Percentiles rank a stretch among this genome's conserved stretches.
phyloP scores from a whole-genome alignment of 2,888 invertebrate species.

The Bhutanitis thaidina region DNA sequence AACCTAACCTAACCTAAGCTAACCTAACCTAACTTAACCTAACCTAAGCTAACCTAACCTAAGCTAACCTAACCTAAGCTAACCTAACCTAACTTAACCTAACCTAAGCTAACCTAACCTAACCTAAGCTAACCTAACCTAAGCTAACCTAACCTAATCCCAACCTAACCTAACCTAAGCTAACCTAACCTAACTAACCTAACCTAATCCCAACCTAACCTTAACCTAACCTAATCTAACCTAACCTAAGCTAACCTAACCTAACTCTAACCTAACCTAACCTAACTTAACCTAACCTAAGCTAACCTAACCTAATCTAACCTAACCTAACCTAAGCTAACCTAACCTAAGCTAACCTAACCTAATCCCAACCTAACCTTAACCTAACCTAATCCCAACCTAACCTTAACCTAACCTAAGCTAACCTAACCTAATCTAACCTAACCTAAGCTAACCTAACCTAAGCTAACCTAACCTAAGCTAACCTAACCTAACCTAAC shows the following conservation, averaged over 20 bases:
- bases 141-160: too few species aligned
- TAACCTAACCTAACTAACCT: conserved; percentile 21
- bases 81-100: conserved; percentile 22
- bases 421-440: conserved; percentile 27
- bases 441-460: conserved; percentile 26
- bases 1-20: too few species aligned
- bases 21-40: not conserved
- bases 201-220: conserved; percentile 22
- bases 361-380: too few species aligned
- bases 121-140: conserved; percentile 23
- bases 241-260: conserved; percentile 23
- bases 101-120: conserved; percentile 18
- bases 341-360: conserved; percentile 26
- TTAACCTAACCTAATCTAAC: conserved; percentile 24
- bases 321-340: conserved; percentile 23
- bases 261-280: too few species aligned
- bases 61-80: conserved; percentile 17
- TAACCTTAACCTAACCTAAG: too few species aligned
- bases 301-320: conserved; percentile 18
- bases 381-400: too few species aligned
- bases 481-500: too few species aligned
- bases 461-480: conserved; percentile 21
- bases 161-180: conserved; percentile 22
- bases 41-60: conserved; percentile 24
- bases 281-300: conserved; percentile 19